phyloP scores from a whole-genome alignment of 2,888 invertebrate genomes.

The Diarsia brunnea region DNA sequence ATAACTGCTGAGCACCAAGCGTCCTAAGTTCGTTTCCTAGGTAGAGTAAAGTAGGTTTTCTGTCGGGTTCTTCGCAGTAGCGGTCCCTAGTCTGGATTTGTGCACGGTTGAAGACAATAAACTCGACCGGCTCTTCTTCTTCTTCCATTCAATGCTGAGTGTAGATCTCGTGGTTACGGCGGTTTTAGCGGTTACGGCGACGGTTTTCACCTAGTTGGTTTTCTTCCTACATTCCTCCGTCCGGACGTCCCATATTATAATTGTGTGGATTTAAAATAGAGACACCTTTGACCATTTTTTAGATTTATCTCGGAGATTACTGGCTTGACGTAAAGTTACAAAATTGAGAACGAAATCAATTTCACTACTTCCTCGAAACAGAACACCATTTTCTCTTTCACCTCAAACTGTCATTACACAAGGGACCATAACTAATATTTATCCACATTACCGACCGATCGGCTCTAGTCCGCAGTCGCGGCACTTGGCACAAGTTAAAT shows the following conservation, averaged over 20 bases:
- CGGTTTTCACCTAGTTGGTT: too few relatives aligned
- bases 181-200: too few relatives aligned
- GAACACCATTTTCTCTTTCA: conserved; percentile 10
- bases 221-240: too few relatives aligned
- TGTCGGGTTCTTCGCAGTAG: background rate
- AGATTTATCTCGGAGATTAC: background rate
- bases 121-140: too few relatives aligned
- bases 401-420: conserved; percentile 61
- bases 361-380: conserved; percentile 3
- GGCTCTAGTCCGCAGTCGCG: conserved; percentile 73
- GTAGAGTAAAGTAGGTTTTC: background rate
- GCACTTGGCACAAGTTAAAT: conserved; percentile 88
- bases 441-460: conserved; percentile 71
- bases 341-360: background rate
- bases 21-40: background rate
- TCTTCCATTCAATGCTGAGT: too few relatives aligned
- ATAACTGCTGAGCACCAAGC: background rate
- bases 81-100: background rate
- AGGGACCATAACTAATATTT: conserved; percentile 73
- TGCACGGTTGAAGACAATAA: background rate
- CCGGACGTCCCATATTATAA: too few relatives aligned
- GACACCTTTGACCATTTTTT: background rate
- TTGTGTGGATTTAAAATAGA: background rate
- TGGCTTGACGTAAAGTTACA: background rate
- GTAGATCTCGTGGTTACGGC: too few relatives aligned